A percentile compares a stretch with the other conserved stretches of the same genome.
These are phyloP conservation scores for Anolis apletophallus DNA, from an alignment of 2,797 vertebrate genomes.

Conservation along the genomic window DNA sequence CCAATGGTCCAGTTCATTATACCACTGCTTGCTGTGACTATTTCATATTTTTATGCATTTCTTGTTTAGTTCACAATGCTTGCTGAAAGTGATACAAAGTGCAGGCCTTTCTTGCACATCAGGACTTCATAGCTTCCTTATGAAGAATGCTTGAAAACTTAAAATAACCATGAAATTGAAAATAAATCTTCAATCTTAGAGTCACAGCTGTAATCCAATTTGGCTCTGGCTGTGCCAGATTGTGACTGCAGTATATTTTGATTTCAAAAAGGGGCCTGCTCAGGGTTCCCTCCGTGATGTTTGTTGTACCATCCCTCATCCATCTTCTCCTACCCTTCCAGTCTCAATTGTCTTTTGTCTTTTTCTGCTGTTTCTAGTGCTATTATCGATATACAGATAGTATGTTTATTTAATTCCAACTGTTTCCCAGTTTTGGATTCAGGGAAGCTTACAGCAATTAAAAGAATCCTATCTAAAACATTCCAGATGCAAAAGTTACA, in stretches of 20 bases:
- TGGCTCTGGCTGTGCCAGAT: not conserved
- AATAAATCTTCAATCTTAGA: not conserved
- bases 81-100: not conserved
- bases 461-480: too few species aligned
- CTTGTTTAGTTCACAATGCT: not conserved
- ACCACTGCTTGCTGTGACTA: not conserved
- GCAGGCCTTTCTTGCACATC: not conserved
- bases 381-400: too few species aligned
- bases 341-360: too few species aligned
- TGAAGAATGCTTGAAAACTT: conserved; percentile 9
- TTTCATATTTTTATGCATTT: not conserved
- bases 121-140: not conserved
- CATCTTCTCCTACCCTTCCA: too few species aligned
- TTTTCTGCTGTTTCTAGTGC: too few species aligned
- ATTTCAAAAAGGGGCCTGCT: not conserved
- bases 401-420: too few species aligned
- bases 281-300: not conserved
- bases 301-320: too few species aligned
- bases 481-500: too few species aligned
- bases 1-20: not conserved
- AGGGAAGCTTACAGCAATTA: too few species aligned
- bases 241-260: not conserved
- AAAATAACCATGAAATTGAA: not conserved
- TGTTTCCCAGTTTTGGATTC: too few species aligned
- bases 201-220: not conserved